Base-by-base conservation (phyloP, 2,797 vertebrate genomes). In the Paguma larvata region DNA sequence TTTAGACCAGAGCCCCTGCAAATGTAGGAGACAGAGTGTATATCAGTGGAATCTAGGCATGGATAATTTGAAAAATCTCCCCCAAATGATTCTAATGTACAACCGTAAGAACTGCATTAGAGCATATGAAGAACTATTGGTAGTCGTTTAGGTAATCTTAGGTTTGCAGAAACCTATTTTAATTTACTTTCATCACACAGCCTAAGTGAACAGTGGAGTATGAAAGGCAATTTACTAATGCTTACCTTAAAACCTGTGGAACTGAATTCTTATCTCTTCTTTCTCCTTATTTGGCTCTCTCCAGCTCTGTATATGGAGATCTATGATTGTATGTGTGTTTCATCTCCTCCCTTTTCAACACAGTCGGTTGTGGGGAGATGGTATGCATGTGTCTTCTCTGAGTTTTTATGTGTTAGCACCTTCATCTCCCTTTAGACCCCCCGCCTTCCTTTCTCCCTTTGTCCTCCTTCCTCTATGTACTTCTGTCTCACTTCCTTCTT, bases 11-110 rank as follows among this genome's bases (percentile, higher is more conserved):
- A 94, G 56, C 7, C 53, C 79, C 62, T 91, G 75, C 75, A 87
- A 84, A 86, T 96, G 65, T 62, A 92, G 48, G 59, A 18, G 32
- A 82, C 25, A 75, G 32, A 14, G 5, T 67, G 11, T 46, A 67
- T 70, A 51, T 92, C 23, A 48, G 21, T 93, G 75, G 75, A 70
- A 78, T 79, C 30, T 79, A 34, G 48, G 19, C 27, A 13, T 85
- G 25, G 53, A 53, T 83, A 82, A 83, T 93, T 97, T 95, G 16
- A 67, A 77, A 97, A 93, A 72, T 44, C 12, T 94, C 63, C 59
- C 72, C 30, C 27, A 94, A 34, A 70, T 41, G 18, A 91, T 94
- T 90, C 44, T 68, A 67, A 25, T 65, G 48, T 59, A 27, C 34
- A 84, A n/a, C 59, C 9, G 10, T 93, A 46, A 86, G 51, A 89